Conservation (phyloP, 2,797 vertebrate species). For the Notolabrus celidotus region DNA sequence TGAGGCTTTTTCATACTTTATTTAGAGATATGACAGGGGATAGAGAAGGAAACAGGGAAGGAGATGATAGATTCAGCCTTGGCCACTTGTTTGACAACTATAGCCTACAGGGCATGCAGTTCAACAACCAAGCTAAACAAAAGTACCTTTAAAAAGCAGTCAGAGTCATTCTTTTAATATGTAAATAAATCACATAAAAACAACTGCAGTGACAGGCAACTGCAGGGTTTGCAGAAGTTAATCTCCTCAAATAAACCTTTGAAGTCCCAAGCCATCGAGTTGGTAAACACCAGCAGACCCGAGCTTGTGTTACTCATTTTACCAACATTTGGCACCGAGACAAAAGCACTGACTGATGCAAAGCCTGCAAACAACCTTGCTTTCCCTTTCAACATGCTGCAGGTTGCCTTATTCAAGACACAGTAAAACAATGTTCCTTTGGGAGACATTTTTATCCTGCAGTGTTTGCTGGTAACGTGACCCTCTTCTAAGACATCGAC, state of each 20-base stretch:
- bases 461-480: not conserved
- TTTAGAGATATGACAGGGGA: no score
- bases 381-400: slow-evolving; percentile 1
- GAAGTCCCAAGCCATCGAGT: not conserved
- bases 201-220: no score
- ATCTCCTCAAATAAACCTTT: slow-evolving; percentile 1
- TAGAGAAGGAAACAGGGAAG: no score
- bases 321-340: not conserved
- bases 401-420: not conserved
- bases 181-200: no score
- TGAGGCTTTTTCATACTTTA: no score
- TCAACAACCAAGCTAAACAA: no score
- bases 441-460: slow-evolving; percentile 1
- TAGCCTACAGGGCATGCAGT: no score
- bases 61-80: no score
- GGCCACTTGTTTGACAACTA: no score
- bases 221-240: not conserved
- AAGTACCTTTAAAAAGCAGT: no score
- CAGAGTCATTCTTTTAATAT: slow-evolving; percentile 1
- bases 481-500: not conserved
- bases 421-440: not conserved
- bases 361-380: not conserved
- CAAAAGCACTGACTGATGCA: not conserved
- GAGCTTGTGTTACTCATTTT: not conserved
- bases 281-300: not conserved